phyloP scores from a whole-genome alignment of 2,797 vertebrate species.

The Merluccius polli region DNA sequence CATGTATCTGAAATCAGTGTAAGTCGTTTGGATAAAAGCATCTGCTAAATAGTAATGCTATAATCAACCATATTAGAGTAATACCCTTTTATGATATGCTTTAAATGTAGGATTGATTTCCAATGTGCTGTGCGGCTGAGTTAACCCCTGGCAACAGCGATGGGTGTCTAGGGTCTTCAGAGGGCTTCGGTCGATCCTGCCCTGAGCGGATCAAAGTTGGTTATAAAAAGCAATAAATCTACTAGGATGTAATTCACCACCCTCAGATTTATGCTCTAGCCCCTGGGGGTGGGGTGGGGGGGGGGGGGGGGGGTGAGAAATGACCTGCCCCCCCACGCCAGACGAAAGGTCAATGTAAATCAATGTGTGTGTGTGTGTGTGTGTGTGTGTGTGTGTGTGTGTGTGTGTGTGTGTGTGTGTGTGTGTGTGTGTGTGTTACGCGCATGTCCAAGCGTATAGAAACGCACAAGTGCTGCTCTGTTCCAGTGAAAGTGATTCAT shows the following conservation, averaged over 20 bases:
- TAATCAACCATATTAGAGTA: not conserved
- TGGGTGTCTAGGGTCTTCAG: too few species aligned
- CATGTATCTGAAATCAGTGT: not conserved
- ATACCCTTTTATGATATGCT: not conserved
- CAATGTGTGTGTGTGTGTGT: constrained; percentile 12
- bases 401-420: not conserved
- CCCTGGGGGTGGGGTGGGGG: constrained; percentile 10
- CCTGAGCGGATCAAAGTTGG: constrained; percentile 60
- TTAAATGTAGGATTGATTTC: not conserved
- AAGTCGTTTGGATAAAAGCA: not conserved
- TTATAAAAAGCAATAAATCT: constrained; percentile 61
- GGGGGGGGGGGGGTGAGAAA: too few species aligned
- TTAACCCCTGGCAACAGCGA: too few species aligned
- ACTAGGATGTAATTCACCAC: constrained; percentile 49
- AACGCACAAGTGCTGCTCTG: not conserved
- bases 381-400: constrained; percentile 2
- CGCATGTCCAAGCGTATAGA: too few species aligned
- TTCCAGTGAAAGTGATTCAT: not conserved
- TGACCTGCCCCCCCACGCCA: constrained; percentile 26
- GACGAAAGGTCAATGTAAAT: constrained; percentile 65
- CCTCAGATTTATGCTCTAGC: constrained; percentile 52
- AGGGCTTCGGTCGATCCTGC: too few species aligned
- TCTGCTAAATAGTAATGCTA: not conserved
- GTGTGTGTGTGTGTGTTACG: too few species aligned
- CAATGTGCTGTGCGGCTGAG: not conserved